Base-by-base conservation (phyloP, 2,888 invertebrate species). In the Drosophila affinis region DNA sequence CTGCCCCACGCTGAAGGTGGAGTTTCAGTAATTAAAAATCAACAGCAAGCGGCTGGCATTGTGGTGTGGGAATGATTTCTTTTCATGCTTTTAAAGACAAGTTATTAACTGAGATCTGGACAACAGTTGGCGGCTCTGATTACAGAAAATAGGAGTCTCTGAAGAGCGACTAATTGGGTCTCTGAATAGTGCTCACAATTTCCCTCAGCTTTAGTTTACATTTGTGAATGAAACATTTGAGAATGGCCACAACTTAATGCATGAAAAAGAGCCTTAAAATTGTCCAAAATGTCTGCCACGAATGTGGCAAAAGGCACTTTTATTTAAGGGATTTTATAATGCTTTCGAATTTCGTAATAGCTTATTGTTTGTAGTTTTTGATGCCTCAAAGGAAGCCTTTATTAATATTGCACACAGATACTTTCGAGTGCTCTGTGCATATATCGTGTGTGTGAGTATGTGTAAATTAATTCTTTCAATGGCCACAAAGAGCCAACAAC, bases 21-120 rank as follows among this genome's bases (percentile, higher is more conserved):
- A 77, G 75, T 49, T 61, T 51, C 14, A 55, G 74, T 88, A 88
- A 88, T 86, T 86, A 88, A 86, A 86, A 83, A 73, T 77, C 77
- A 79, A 85, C 74, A 85, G 18, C 24, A 68, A 72, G 59, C 71
- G 54, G 34, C 18, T 46, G 21, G 47, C 24, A n/a, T 0, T 5
- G 9, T 14, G 34, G 17, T 10, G 32, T 12, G 9, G 14, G 14
- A 32, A 5, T 2, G 17, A 17, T 24, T 56, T 39, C 51, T 39
- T 45, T 44, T n/a, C 10, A 18, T 14, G 51, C 2, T 24, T 17
- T 27, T 12, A 47, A 47, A 52, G 29, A 14, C 14, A 32, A 17
- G 12, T n/a, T 18, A 27, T 18, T 39, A n/a, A 39, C 14, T 39
- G 39, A n/a, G n/a, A 39, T 7, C 6, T 39, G n/a, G 7, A 3